phyloP scores from a whole-genome alignment of 2,888 invertebrate species.

The Germaria angustata region DNA sequence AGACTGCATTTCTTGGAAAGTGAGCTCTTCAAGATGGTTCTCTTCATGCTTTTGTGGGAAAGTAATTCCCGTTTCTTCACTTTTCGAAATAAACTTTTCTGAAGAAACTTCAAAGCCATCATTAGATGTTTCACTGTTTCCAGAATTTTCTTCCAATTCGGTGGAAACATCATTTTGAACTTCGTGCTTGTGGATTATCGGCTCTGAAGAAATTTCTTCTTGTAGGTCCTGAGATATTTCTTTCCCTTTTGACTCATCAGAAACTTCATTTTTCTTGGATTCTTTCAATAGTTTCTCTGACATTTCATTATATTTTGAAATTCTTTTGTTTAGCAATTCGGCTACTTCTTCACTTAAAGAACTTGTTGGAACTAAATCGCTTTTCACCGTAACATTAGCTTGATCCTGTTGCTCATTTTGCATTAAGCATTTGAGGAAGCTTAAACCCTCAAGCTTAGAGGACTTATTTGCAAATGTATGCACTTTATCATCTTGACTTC shows the following conservation, averaged over 20 bases:
- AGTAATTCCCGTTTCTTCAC: no score
- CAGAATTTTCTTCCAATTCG: no score
- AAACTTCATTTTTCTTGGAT: background rate
- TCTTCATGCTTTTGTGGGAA: no score
- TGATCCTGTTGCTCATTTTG: constrained; percentile 32
- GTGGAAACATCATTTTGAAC: no score
- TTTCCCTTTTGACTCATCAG: no score
- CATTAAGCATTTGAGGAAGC: constrained; percentile 38
- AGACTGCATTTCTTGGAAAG: no score
- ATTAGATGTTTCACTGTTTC: no score
- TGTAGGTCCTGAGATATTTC: background rate
- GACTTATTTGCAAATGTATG: background rate
- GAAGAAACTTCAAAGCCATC: no score
- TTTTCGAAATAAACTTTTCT: no score
- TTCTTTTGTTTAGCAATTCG: background rate
- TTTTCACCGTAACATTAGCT: background rate
- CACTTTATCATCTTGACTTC: background rate
- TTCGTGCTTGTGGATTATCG: background rate
- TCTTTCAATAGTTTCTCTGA: background rate
- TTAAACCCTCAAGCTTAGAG: constrained; percentile 28
- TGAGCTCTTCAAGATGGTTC: no score
- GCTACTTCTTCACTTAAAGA: constrained; percentile 49
- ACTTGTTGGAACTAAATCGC: background rate
- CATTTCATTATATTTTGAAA: background rate
- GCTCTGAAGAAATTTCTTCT: background rate